phyloP scores from a whole-genome alignment of 2,797 vertebrate genomes.

The Eremophila alpestris region DNA sequence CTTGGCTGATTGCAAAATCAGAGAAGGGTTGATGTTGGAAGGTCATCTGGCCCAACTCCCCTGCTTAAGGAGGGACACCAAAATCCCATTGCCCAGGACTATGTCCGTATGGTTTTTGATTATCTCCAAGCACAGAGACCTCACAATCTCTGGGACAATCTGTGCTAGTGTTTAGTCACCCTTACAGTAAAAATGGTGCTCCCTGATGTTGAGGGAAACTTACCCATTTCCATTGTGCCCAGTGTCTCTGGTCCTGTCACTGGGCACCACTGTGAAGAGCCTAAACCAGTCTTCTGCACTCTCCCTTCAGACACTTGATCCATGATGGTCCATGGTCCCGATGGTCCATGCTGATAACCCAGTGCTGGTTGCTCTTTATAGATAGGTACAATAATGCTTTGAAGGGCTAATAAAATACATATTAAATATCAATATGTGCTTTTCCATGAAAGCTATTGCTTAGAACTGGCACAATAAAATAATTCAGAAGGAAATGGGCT shows the following conservation, averaged over 20 bases:
- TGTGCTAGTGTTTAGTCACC: not conserved
- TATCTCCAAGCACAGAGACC: not conserved
- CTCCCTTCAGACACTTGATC: not conserved
- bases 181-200: not conserved
- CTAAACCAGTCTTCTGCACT: no score
- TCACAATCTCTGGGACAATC: not conserved
- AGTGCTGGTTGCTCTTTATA: not conserved
- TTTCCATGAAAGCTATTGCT: not conserved
- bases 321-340: accelerated
- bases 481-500: not conserved
- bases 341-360: not conserved
- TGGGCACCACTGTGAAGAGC: not conserved
- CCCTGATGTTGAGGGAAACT: not conserved
- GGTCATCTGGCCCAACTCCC: not conserved
- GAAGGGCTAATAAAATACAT: not conserved
- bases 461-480: not conserved
- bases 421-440: not conserved
- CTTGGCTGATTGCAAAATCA: not conserved
- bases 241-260: not conserved
- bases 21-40: not conserved
- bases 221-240: not conserved
- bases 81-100: not conserved
- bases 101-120: not conserved
- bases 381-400: not conserved
- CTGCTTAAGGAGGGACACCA: not conserved